A percentile compares a stretch with the other conserved stretches of the same genome.
These are phyloP conservation scores for Acanthis flammea DNA, from an alignment of 2,797 vertebrate genomes.

Conservation along the genomic window DNA sequence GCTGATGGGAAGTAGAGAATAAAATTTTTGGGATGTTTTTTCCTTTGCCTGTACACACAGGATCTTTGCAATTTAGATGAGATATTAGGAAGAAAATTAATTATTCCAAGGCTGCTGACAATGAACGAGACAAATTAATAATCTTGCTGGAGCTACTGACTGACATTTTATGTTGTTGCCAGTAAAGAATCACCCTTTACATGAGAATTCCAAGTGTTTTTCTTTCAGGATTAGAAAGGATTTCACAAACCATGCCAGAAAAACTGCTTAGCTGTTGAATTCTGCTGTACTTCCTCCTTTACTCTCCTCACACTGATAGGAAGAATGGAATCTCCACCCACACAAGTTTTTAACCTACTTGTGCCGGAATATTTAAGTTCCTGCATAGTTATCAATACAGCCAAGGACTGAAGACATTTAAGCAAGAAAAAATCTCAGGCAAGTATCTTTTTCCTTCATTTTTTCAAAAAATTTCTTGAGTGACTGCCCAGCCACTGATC, in stretches of 20 bases:
- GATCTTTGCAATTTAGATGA: not conserved
- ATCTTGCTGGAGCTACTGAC: not conserved
- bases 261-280: not conserved
- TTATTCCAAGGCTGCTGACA: not conserved
- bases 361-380: not conserved
- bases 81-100: not conserved
- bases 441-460: not conserved
- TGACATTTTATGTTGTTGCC: not conserved
- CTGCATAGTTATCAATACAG: not conserved
- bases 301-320: not conserved
- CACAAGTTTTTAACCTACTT: not conserved
- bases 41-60: accelerated
- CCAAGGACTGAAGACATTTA: not conserved
- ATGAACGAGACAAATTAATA: not conserved
- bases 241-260: not conserved
- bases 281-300: not conserved
- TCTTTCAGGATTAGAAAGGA: not conserved
- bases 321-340: not conserved
- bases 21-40: not conserved
- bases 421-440: not conserved
- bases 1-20: not conserved
- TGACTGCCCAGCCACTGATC: not conserved
- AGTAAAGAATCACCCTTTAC: not conserved
- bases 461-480: not conserved
- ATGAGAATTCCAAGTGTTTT: not conserved